Conservation (phyloP, 1,140 invertebrate genomes). For the Panonychus citri region DNA sequence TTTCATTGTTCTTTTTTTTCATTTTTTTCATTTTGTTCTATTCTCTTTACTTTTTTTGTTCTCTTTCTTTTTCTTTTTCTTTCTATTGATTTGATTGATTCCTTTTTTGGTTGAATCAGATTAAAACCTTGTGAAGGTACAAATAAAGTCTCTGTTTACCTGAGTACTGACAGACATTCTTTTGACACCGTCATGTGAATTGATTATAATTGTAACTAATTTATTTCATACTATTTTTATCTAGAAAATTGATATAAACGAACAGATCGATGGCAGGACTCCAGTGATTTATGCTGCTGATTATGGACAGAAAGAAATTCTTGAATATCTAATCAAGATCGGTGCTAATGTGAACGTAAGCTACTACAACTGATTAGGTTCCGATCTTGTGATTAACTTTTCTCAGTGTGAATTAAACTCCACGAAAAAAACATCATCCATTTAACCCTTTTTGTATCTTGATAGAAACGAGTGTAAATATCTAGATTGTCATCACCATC, state of each 20-base stretch:
- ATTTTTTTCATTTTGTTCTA: background rate
- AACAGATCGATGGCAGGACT: slow-evolving; percentile 55
- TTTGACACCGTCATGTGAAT: background rate
- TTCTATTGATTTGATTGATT: too few species aligned
- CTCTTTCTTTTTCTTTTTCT: too few species aligned
- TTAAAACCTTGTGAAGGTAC: too few species aligned
- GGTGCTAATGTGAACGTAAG: slow-evolving; percentile 79
- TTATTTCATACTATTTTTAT: background rate
- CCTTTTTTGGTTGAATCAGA: too few species aligned
- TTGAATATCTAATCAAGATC: slow-evolving; percentile 60
- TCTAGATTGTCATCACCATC: background rate
- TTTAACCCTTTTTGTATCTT: too few species aligned
- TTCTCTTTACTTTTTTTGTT: too few species aligned
- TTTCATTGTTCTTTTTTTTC: background rate
- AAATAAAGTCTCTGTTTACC: background rate
- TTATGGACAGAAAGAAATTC: slow-evolving; percentile 75
- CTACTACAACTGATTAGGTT: slow-evolving; percentile 21
- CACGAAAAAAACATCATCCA: too few species aligned
- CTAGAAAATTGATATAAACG: slow-evolving; percentile 60
- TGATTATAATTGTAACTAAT: too few species aligned
- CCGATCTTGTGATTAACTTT: background rate
- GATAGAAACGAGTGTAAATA: too few species aligned
- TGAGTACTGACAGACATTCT: slow-evolving; percentile 5
- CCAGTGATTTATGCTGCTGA: slow-evolving; percentile 78
- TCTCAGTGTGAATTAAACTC: too few species aligned